phyloP scores from a whole-genome alignment of 2,888 invertebrate species.

The Aphelenchoides bicaudatus region DNA sequence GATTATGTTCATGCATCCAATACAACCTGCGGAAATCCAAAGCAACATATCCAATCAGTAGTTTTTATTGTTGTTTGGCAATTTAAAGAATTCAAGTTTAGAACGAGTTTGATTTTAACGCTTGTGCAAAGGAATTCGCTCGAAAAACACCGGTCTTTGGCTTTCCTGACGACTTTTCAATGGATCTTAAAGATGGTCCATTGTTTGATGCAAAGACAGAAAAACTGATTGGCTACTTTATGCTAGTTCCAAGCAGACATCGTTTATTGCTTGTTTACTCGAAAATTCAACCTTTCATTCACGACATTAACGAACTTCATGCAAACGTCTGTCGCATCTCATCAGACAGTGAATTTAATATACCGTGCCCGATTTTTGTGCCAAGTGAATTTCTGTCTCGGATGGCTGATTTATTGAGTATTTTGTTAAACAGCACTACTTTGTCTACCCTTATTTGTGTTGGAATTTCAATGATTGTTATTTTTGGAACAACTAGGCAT shows the following conservation, averaged over 20 bases:
- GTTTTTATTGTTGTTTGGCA: no score
- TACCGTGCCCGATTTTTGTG: neutral
- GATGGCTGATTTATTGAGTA: conserved; percentile 83
- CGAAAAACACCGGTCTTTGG: conserved; percentile 4
- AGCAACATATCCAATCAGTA: no score
- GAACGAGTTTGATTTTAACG: neutral
- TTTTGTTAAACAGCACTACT: conserved; percentile 78
- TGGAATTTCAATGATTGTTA: conserved; percentile 74
- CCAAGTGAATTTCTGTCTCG: neutral
- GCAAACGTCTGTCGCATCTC: neutral
- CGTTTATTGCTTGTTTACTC: conserved; percentile 14
- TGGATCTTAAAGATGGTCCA: conserved; percentile 21
- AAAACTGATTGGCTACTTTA: conserved; percentile 15
- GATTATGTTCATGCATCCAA: neutral
- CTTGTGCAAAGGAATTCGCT: neutral
- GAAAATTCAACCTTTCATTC: neutral
- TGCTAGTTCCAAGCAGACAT: conserved; percentile 21
- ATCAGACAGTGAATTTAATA: neutral
- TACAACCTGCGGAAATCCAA: no score
- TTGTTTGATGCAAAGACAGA: conserved; percentile 20
- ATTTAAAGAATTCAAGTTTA: no score
- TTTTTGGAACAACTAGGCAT: conserved; percentile 79
- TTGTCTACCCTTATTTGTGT: conserved; percentile 78
- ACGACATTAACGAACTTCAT: neutral
- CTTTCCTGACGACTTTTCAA: conserved; percentile 22